Conservation (phyloP, 2,888 invertebrate species). For the Petrolisthes cinctipes region DNA sequence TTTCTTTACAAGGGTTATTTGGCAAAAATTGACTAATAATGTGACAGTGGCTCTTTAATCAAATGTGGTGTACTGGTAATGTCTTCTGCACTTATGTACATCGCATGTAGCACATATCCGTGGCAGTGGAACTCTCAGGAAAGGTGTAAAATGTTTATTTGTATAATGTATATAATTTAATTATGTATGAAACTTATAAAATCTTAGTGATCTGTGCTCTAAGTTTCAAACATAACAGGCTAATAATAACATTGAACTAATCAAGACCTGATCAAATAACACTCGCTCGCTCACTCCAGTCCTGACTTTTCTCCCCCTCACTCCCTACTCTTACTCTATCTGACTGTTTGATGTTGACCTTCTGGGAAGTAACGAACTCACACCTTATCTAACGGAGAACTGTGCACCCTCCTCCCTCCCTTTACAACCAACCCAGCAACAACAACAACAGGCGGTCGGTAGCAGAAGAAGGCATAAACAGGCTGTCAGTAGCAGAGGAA, state of each 20-base stretch:
- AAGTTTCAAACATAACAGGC: slow-evolving; percentile 31
- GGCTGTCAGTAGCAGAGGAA: slow-evolving; percentile 63
- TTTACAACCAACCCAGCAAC: neutral
- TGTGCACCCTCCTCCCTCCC: slow-evolving; percentile 44
- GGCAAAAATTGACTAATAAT: too few species aligned
- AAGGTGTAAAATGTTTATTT: neutral
- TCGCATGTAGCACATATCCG: neutral
- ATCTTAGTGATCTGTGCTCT: slow-evolving; percentile 6
- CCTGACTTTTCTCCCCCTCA: slow-evolving; percentile 16
- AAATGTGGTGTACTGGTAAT: slow-evolving; percentile 1
- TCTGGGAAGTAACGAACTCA: slow-evolving; percentile 15
- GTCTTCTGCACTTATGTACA: slow-evolving; percentile 1
- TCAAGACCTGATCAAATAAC: slow-evolving; percentile 3
- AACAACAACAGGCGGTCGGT: slow-evolving; percentile 47
- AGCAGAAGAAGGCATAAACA: slow-evolving; percentile 64
- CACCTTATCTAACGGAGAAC: slow-evolving; percentile 39
- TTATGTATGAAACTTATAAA: slow-evolving; percentile 19
- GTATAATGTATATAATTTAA: slow-evolving; percentile 1
- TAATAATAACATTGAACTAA: slow-evolving; percentile 35
- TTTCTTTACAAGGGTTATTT: too few species aligned
- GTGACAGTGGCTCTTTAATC: neutral
- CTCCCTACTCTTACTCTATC: slow-evolving; percentile 37
- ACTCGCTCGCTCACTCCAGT: neutral
- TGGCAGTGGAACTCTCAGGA: neutral
- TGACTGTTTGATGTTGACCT: slow-evolving; percentile 20